Evolutionary conservation across 2,113 vertebrate species (phyloP), one percentile per base, ranked within the genome.

Genomic region (Thamnophis sirtalis): DNA sequence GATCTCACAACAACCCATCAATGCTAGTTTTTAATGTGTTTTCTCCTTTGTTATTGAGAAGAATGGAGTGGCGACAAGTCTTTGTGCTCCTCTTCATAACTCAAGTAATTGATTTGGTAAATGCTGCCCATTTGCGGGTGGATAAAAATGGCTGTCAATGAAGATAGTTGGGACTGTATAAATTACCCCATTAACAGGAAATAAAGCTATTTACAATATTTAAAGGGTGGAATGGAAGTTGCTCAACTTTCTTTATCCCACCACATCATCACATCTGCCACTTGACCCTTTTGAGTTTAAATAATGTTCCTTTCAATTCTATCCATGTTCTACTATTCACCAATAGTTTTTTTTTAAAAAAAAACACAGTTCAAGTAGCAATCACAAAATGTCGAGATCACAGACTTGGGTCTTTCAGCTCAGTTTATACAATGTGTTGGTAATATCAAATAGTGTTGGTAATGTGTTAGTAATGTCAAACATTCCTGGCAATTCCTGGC

Each of bases 31-130:
- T 98, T 98, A 98, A 99, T 98, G 98, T 97, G 97, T 98, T 98
- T 99, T 98, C 98, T 98, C 98, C 98, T 99, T 99, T 99, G 98
- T 99, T 98, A 99, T 98, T 98, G 98, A 99, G 98, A 98, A 99
- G 98, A 99, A 99, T 98, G 98, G 98, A 98, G 96, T 95, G 95
- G 96, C 96, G 96, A 97, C 94, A 95, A 96, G 96, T 97, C 98
- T 97, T 96, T 96, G 94, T 95, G 96, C 96, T 97, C 97, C 97
- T 98, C 98, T 98, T 98, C 98, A 98, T 98, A 98, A 98, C 98
- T 99, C 98, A 99, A 94, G 95, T 97, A 98, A 99, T 99, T 98
- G 98, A 99, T 99, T 98, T 96, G 93, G 98, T 99, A 99, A 99
- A 99, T 98, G 98, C 98, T 93, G 96, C 97, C 97, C 98, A 98